Percentiles rank a stretch among this genome's conserved stretches.
Evolutionary conservation across 2,888 invertebrate species (phyloP).

Genomic region (Phaonia tiefii): DNA sequence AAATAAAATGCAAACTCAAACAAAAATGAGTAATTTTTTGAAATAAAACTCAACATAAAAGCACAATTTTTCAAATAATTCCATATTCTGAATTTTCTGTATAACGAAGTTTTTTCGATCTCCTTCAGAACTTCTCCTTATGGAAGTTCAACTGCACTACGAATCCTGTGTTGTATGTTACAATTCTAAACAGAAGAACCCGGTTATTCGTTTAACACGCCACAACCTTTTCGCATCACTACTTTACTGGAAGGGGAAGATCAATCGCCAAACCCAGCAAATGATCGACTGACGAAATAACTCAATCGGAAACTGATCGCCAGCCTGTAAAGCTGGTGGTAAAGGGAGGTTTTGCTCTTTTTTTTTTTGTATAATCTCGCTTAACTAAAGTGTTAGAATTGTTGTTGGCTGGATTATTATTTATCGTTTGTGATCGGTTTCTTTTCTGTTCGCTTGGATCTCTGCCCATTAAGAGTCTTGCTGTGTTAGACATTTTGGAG

Average conservation of each 20-base stretch:
- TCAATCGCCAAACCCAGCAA: conserved; percentile 23
- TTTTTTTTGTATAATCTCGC: too few relatives aligned
- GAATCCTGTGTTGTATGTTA: too few relatives aligned
- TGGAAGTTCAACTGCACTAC: too few relatives aligned
- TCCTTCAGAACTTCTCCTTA: too few relatives aligned
- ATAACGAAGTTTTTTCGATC: too few relatives aligned
- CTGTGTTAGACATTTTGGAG: conserved; percentile 67
- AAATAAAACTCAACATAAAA: too few relatives aligned
- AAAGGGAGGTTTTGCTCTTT: neutral
- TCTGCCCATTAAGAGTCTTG: conserved; percentile 51
- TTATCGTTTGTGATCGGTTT: conserved; percentile 28
- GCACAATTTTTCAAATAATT: too few relatives aligned
- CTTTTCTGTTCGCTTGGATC: neutral
- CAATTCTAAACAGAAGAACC: too few relatives aligned
- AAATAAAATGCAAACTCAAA: too few relatives aligned
- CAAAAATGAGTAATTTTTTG: too few relatives aligned
- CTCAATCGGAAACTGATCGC: conserved; percentile 33
- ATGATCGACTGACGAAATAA: conserved; percentile 11
- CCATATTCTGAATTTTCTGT: too few relatives aligned
- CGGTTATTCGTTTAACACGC: neutral
- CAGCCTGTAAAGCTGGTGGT: neutral
- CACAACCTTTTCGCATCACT: neutral
- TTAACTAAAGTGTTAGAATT: neutral
- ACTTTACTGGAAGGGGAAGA: neutral
- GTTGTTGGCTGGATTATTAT: conserved; percentile 20